Conservation (phyloP, 2,888 invertebrate genomes). For the Pyrrhopygopsis socrates region DNA sequence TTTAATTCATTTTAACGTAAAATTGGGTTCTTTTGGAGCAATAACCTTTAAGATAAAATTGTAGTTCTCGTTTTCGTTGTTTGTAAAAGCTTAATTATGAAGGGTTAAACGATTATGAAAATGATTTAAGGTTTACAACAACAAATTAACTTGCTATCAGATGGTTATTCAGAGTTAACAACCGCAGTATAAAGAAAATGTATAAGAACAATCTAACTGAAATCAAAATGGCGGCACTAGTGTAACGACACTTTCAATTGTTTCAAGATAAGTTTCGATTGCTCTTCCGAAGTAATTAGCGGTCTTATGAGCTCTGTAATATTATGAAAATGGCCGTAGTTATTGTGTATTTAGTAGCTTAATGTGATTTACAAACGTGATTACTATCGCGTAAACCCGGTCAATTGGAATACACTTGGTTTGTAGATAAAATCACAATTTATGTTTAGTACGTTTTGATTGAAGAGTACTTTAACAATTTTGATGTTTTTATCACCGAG, state of each 20-base stretch:
- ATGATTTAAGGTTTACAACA: background rate
- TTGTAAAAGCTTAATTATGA: background rate
- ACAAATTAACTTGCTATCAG: background rate
- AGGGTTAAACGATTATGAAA: background rate
- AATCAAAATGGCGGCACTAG: slow-evolving; percentile 12
- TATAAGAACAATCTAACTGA: background rate
- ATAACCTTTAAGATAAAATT: background rate
- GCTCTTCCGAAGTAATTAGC: slow-evolving; percentile 21
- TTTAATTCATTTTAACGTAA: too few species aligned
- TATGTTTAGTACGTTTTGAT: too few species aligned
- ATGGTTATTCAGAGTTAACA: too few species aligned
- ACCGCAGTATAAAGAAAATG: background rate
- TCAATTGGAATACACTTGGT: background rate
- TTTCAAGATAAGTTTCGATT: slow-evolving; percentile 22
- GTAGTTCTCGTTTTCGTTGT: background rate
- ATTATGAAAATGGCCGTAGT: slow-evolving; percentile 11
- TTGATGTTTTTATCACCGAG: too few species aligned
- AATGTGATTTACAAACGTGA: slow-evolving; percentile 4
- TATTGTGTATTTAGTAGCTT: too few species aligned
- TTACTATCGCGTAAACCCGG: background rate
- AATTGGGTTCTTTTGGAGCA: too few species aligned
- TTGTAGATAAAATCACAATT: background rate
- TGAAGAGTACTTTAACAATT: too few species aligned
- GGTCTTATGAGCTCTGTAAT: slow-evolving; percentile 16
- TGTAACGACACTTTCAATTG: slow-evolving; percentile 22